Conservation (phyloP, 2,113 vertebrate species). For the Mormoops blainvillei region DNA sequence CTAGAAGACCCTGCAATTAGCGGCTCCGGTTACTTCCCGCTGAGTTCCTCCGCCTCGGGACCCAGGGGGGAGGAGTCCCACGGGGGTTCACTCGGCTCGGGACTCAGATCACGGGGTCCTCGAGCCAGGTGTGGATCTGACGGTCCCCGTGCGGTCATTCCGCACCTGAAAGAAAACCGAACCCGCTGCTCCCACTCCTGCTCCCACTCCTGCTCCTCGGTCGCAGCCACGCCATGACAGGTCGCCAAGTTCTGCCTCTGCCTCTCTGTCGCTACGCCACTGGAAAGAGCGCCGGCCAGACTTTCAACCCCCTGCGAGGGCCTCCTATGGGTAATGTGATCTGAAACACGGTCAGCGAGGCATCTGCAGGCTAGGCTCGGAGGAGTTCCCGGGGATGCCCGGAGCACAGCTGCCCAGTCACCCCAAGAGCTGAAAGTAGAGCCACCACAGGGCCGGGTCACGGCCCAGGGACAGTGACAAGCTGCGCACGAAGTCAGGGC, state of each 20-base stretch:
- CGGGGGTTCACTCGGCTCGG: not conserved
- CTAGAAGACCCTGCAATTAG: not conserved
- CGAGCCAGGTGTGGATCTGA: not conserved
- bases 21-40: not conserved
- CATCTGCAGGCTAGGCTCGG: not conserved
- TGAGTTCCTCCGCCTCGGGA: not conserved
- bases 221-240: not conserved
- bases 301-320: not conserved
- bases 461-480: not conserved
- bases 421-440: no score
- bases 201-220: not conserved
- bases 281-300: not conserved
- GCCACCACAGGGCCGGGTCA: no score
- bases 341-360: not conserved
- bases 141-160: rapidly evolving
- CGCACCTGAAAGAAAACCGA: not conserved
- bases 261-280: not conserved
- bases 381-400: not conserved
- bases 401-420: not conserved
- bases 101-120: not conserved
- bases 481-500: no score
- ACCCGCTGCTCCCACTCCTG: not conserved
- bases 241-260: not conserved
- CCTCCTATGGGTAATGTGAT: no score
- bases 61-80: not conserved